These are phyloP conservation scores for Haliclona indistincta DNA, from an alignment of 37 sponge, comb jelly and placozoan genomes.

Conservation along the genomic window DNA sequence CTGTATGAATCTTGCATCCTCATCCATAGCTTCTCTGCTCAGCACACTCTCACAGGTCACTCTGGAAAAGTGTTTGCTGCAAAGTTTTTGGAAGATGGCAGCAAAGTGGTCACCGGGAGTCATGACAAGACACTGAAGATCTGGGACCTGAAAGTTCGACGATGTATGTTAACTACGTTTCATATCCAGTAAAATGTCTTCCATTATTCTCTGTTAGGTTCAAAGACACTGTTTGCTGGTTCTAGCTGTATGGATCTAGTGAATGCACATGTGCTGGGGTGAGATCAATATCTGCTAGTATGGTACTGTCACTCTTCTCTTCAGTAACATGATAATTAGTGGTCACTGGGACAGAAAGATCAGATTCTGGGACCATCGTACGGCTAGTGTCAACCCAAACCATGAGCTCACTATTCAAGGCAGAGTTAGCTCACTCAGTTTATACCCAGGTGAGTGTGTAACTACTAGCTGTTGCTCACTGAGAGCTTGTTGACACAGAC, in stretches of 20 bases:
- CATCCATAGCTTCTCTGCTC: neutral
- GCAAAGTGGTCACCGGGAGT: slow-evolving; percentile 89
- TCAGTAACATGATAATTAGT: slow-evolving; percentile 75
- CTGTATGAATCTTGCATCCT: neutral
- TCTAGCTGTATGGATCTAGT: slow-evolving; percentile 96
- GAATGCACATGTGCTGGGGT: slow-evolving; percentile 73
- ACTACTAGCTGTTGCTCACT: too few species aligned
- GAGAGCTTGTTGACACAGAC: slow-evolving; percentile 28
- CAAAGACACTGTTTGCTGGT: slow-evolving; percentile 88
- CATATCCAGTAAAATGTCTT: neutral
- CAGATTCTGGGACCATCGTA: slow-evolving; percentile 86
- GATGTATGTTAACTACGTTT: slow-evolving; percentile 45
- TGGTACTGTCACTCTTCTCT: too few species aligned
- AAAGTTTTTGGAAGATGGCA: slow-evolving; percentile 78
- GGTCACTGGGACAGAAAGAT: slow-evolving; percentile 93
- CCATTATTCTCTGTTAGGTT: slow-evolving; percentile 34
- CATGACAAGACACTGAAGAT: slow-evolving; percentile 94
- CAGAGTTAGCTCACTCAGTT: slow-evolving; percentile 84
- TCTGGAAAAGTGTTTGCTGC: slow-evolving; percentile 83
- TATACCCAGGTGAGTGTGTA: slow-evolving; percentile 67
- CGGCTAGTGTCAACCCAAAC: slow-evolving; percentile 12
- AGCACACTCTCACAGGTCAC: slow-evolving; percentile 88
- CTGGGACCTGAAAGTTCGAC: slow-evolving; percentile 87
- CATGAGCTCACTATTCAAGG: slow-evolving; percentile 87
- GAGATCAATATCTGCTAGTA: too few species aligned